Evolutionary conservation across 2,888 invertebrate genomes (phyloP).

Genomic region (Andrena minutula): DNA sequence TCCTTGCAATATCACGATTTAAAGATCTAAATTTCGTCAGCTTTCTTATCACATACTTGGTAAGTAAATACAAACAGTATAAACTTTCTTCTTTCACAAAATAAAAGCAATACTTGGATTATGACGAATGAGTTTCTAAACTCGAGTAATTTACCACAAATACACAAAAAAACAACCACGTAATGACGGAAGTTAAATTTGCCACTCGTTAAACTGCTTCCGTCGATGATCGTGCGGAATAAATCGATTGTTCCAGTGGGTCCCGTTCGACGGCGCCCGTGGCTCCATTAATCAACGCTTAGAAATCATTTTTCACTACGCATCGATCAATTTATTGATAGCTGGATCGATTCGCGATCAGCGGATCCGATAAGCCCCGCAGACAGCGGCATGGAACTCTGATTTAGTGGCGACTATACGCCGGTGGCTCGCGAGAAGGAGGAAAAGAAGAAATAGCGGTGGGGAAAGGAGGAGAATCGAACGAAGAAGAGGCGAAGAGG

Average conservation of each 20-base stretch:
- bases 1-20: neutral
- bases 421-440: slow-evolving; percentile 21
- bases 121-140: neutral
- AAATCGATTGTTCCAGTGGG: slow-evolving; percentile 22
- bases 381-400: slow-evolving; percentile 44
- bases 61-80: neutral
- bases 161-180: neutral
- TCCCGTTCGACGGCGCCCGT: neutral
- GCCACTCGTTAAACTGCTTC: slow-evolving; percentile 16
- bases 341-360: slow-evolving; percentile 39
- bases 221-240: slow-evolving; percentile 7
- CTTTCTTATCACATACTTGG: no score
- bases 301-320: slow-evolving; percentile 44
- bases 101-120: neutral
- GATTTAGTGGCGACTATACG: slow-evolving; percentile 47
- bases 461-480: slow-evolving; percentile 18
- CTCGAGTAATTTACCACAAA: neutral
- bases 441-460: slow-evolving; percentile 30
- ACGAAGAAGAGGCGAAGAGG: slow-evolving; percentile 30
- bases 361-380: slow-evolving; percentile 28
- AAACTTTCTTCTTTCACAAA: slow-evolving; percentile 3
- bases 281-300: slow-evolving; percentile 41
- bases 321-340: slow-evolving; percentile 55
- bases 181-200: slow-evolving; percentile 16
- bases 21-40: neutral